Percentiles rank a stretch among this genome's conserved stretches.
Evolutionary conservation across 2,888 invertebrate species (phyloP).

Genomic region (Patella pellucida): DNA sequence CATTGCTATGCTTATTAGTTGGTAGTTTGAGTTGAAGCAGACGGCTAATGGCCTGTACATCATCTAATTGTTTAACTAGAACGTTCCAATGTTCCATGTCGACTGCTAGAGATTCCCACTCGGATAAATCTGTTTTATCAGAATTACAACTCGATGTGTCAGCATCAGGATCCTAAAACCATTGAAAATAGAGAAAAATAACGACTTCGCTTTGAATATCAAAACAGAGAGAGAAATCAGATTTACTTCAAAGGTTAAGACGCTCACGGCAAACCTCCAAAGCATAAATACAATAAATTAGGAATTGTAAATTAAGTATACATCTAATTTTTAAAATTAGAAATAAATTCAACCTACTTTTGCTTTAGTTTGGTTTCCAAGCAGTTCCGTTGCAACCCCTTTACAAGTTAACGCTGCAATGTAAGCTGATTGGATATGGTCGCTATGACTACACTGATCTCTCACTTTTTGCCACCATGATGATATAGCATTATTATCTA

Average conservation of each 20-base stretch:
- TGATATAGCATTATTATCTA: slow-evolving; percentile 81
- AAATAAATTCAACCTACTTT: slow-evolving; percentile 33
- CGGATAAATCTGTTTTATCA: slow-evolving; percentile 57
- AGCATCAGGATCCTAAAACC: slow-evolving; percentile 59
- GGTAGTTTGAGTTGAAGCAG: slow-evolving; percentile 52
- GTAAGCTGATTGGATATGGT: slow-evolving; percentile 83
- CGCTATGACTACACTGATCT: slow-evolving; percentile 80
- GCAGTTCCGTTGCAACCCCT: slow-evolving; percentile 75
- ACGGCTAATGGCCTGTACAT: slow-evolving; percentile 78
- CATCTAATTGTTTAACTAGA: slow-evolving; percentile 89
- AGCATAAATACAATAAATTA: too few species aligned
- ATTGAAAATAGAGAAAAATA: not conserved
- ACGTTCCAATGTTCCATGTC: slow-evolving; percentile 90
- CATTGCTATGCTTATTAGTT: slow-evolving; percentile 22
- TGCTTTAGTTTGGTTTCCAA: slow-evolving; percentile 42
- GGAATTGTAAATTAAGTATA: too few species aligned
- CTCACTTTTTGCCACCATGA: slow-evolving; percentile 88
- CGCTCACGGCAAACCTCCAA: too few species aligned
- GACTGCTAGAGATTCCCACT: slow-evolving; percentile 86
- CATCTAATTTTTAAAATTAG: too few species aligned
- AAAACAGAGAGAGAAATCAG: too few species aligned
- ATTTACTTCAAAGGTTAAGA: too few species aligned
- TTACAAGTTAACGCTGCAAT: slow-evolving; percentile 88
- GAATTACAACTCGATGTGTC: slow-evolving; percentile 51
- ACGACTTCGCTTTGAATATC: not conserved